Evolutionary conservation across 2,797 vertebrate species (phyloP).

Genomic region (Lophotriccus pileatus): DNA sequence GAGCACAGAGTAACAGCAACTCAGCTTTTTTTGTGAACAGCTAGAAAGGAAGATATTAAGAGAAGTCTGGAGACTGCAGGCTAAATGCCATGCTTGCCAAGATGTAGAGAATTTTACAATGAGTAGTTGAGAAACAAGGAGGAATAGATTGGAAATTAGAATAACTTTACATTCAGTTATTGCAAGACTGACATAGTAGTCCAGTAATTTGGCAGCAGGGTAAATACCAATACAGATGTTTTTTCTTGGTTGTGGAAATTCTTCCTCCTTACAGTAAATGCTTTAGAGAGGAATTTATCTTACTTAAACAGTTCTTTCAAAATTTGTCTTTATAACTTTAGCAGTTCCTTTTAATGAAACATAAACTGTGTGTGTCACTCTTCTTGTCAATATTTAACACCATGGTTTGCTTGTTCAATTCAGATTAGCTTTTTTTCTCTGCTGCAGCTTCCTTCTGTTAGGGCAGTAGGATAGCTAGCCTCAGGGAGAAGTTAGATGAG

Average conservation of each 20-base stretch:
- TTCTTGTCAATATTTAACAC: background rate
- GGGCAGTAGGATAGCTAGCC: background rate
- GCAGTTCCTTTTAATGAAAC: background rate
- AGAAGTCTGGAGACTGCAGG: background rate
- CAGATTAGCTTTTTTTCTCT: background rate
- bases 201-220: background rate
- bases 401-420: background rate
- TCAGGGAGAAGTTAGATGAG: background rate
- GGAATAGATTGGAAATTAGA: background rate
- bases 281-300: background rate
- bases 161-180: background rate
- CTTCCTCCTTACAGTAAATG: background rate
- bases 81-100: background rate
- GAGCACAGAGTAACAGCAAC: background rate
- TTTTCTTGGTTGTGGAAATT: background rate
- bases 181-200: background rate
- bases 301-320: background rate
- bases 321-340: background rate
- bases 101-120: background rate
- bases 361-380: background rate
- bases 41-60: background rate
- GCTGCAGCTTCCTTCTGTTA: background rate
- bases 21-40: background rate
- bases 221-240: background rate
- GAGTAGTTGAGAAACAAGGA: background rate